Percentiles rank a stretch among this genome's conserved stretches.
phyloP scores from a whole-genome alignment of 2,113 vertebrate species.

The Cervus canadensis region DNA sequence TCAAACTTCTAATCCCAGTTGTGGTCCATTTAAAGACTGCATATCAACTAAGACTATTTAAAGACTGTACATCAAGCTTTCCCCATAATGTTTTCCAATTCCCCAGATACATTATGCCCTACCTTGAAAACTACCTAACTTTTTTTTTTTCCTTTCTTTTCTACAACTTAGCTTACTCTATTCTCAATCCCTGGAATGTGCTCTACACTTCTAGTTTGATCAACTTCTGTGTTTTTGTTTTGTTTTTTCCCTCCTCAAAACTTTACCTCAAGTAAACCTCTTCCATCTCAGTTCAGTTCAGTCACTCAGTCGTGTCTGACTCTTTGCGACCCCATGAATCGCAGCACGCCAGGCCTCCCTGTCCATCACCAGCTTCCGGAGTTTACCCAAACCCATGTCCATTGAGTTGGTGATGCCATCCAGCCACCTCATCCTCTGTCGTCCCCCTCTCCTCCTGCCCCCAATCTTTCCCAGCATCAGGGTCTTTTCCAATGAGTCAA shows the following conservation, averaged over 20 bases:
- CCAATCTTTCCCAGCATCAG: too few species aligned
- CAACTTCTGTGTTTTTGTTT: neutral
- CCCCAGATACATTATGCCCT: neutral
- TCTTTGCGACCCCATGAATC: too few species aligned
- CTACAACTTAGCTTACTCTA: neutral
- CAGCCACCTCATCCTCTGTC: too few species aligned
- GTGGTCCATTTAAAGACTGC: neutral
- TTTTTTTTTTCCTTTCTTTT: neutral
- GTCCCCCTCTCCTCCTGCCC: too few species aligned
- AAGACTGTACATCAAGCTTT: neutral
- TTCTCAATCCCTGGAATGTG: neutral
- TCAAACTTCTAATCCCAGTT: neutral
- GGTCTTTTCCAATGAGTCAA: too few species aligned
- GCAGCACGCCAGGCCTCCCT: too few species aligned
- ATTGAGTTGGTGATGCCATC: too few species aligned
- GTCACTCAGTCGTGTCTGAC: too few species aligned
- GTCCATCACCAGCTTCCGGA: too few species aligned
- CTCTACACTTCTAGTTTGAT: neutral
- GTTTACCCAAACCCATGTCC: too few species aligned
- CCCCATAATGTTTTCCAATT: neutral
- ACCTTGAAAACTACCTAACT: neutral
- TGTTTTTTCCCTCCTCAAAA: neutral
- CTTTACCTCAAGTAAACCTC: neutral
- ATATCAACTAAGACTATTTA: neutral
- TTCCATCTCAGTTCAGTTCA: neutral